phyloP scores from a whole-genome alignment of 2,113 vertebrate genomes.

The Cryptoleucopteryx plumbea region DNA sequence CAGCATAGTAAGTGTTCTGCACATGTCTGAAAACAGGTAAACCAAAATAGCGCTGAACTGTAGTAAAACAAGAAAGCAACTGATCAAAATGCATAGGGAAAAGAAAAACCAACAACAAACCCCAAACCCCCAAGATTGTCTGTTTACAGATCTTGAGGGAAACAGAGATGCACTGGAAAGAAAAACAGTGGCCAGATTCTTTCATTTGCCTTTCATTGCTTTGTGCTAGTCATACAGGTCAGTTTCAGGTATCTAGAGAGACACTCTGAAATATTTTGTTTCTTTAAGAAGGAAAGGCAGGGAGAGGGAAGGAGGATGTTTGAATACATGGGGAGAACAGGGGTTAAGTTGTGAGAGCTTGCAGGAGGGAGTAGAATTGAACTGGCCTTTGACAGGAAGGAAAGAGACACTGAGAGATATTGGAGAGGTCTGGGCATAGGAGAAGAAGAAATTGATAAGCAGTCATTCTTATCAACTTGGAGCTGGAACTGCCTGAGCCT shows the following conservation, averaged over 20 bases:
- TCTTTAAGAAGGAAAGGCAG: not conserved
- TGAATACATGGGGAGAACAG: not conserved
- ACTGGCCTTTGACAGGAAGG: not conserved
- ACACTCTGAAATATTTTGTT: not conserved
- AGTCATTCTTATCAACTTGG: not conserved
- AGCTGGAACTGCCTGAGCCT: not conserved
- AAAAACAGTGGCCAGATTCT: not conserved
- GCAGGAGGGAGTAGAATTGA: not conserved
- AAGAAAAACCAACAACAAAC: not conserved
- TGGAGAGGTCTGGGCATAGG: not conserved
- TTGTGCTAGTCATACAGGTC: not conserved
- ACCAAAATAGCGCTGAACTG: not conserved
- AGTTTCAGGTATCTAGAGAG: not conserved
- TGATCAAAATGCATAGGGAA: not conserved
- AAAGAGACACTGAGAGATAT: not conserved
- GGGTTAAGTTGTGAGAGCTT: not conserved
- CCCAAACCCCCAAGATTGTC: not conserved
- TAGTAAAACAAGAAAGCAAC: not conserved
- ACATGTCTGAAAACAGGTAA: not conserved
- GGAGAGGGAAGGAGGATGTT: not conserved
- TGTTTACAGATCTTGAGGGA: not conserved
- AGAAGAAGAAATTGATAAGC: not conserved
- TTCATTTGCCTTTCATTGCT: not conserved
- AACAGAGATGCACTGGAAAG: not conserved
- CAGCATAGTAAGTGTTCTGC: not conserved